Percentiles rank a stretch among this genome's conserved stretches.
phyloP scores from a whole-genome alignment of 2,797 vertebrate species.

The Gymnocypris eckloni region DNA sequence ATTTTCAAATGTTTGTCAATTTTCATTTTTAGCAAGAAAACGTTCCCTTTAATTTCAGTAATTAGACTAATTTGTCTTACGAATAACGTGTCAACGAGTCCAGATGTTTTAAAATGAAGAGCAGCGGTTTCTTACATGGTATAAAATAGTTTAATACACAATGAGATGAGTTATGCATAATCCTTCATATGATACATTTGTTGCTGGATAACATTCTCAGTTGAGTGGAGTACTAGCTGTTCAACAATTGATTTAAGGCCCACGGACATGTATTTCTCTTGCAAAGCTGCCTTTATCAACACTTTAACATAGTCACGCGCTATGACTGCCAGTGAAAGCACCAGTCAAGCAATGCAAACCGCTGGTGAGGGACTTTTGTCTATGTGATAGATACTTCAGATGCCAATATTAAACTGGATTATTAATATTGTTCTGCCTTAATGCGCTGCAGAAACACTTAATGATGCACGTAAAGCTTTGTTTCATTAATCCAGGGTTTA shows the following conservation, averaged over 20 bases:
- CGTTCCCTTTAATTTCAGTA: conserved; percentile 8
- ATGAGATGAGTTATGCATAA: conserved; percentile 53
- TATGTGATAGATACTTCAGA: conserved; percentile 2
- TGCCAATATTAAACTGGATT: conserved; percentile 1
- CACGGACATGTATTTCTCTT: conserved; percentile 24
- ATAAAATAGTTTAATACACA: conserved; percentile 62
- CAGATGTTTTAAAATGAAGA: not conserved
- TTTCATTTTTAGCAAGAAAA: not conserved
- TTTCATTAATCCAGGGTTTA: conserved; percentile 6
- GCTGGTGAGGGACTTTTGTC: conserved; percentile 41
- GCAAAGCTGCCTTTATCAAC: conserved; percentile 45
- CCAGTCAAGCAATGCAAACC: conserved; percentile 45
- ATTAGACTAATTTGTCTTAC: not conserved
- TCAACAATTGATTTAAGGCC: conserved; percentile 34
- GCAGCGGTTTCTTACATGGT: not conserved
- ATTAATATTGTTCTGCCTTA: conserved; percentile 9
- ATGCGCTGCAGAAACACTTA: conserved; percentile 1
- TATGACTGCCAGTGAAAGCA: conserved; percentile 43
- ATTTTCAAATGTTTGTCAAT: not conserved
- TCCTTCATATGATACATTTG: conserved; percentile 22
- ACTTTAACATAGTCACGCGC: conserved; percentile 30
- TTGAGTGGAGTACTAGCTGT: conserved; percentile 11
- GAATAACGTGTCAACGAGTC: not conserved
- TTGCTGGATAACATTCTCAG: conserved; percentile 9
- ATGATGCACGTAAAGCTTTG: not conserved